Base-by-base conservation (phyloP, 1,140 invertebrate species). In the Drosophila nikananu region DNA sequence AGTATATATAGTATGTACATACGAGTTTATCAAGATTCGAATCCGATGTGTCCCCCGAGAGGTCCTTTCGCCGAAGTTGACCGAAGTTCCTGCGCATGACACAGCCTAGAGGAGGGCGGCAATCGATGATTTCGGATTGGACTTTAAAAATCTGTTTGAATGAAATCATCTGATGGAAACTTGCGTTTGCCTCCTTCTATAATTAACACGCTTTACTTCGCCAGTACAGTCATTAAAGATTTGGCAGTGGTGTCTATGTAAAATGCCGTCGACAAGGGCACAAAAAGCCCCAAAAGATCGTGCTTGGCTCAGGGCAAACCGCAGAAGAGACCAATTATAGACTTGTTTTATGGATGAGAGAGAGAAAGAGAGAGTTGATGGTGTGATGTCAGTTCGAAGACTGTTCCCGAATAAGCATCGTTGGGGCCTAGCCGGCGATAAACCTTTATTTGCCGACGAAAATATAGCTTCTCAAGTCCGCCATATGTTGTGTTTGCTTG, bases 401-500 rank as follows among this genome's bases (percentile, higher is more conserved):
- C 23, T 46, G 9, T 46, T 44, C 37, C 61, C 19, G 32, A 71
- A 39, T n/a, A 12, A 54, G 10, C 54, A 52, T 32, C 25, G 27
- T 67, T 68, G 65, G 68, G 68, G 52, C 48, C 61, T 30, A 67
- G 23, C 21, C 49, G 42, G 62, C 23, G 27, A 17, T 37, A 51
- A 19, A 46, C 44, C 37, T 27, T 27, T 65, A 39, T 30, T 27
- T 37, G 19, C 35, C 59, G 5, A 35, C 17, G 21, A 68, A 68
- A 35, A 30, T 1, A 49, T 35, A 67, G 13, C 57, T 72, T 72
- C 21, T 71, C 44, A 59, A 60, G 21, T 51, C 32, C 21, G 9
- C 32, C 55, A 66, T 35, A 23, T 52, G 27, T 72, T 44, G 66
- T 51, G n/a, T 30, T 41, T 71, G 64, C 44, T 73, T 35, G 48